Base-by-base conservation (phyloP, 2,888 invertebrate species). In the Polia nebulosa region DNA sequence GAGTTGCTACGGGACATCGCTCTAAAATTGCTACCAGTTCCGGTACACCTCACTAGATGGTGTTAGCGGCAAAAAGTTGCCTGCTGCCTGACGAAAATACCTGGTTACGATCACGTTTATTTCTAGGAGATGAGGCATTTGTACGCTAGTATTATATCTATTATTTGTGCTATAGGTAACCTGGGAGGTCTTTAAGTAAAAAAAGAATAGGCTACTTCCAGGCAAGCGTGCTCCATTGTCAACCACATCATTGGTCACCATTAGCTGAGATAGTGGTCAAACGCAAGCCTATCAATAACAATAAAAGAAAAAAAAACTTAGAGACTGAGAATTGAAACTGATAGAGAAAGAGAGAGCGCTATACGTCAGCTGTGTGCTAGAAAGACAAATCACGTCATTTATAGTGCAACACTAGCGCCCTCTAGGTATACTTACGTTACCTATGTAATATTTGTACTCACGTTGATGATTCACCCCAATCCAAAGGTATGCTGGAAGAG, bases 281-380 rank as follows among this genome's bases (percentile, higher is more conserved):
- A 47, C 6, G 13, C 4, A 1, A 25, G 44, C 20, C 20, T 20
- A 17, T 25, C 6, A 7, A 22, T 5, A 39, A 15, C 3, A 22
- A 11, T 13, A 25, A 27, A 25, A 47, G 25, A 45, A 22, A 22
- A 49, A 49, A 20, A 2, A 17, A 9, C 8, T 36, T 3, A 59
- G 32, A 45, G 25, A 22, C 11, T 20, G 7, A 3, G 20, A 25
- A 34, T 20, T 8, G 8, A 44, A 39, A 41, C 96, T 93, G 66
- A 5, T 11, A 20, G 29, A 17, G 36, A 55, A 13, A 56, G n/a
- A 67, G 47, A 53, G 15, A 25, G 17, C 13, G n/a, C 22, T 53
- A 45, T 36, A 47, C 36, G 11, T 3, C 9, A 66, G 32, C 32
- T n/a, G 27, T 39, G 47, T 17, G 68, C 17, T 3, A 34, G 47